These are phyloP conservation scores for Lagopus leucura DNA, from an alignment of 2,113 vertebrate species.

Conservation along the genomic window DNA sequence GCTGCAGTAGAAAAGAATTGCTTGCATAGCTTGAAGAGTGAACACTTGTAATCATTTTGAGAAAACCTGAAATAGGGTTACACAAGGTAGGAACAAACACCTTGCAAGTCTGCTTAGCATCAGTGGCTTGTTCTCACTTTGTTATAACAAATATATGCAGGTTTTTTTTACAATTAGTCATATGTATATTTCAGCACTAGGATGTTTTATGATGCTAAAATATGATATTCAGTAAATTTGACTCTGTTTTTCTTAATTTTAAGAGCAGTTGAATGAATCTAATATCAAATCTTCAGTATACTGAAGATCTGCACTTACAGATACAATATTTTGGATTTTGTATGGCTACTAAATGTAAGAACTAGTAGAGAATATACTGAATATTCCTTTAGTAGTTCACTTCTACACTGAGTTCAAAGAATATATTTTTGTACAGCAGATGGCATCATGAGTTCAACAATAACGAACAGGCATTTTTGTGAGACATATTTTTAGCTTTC, in stretches of 20 bases:
- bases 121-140: not conserved
- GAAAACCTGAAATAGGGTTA: not conserved
- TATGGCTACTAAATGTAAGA: not conserved
- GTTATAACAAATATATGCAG: not conserved
- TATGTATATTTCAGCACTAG: not conserved
- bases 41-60: not conserved
- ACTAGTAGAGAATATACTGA: not conserved
- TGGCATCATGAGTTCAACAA: slow-evolving; percentile 53
- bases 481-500: not conserved
- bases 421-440: slow-evolving; percentile 51
- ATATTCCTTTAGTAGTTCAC: not conserved
- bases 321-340: not conserved
- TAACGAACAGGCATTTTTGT: not conserved
- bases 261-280: not conserved
- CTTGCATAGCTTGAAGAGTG: not conserved
- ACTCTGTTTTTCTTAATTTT: not conserved
- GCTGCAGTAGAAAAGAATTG: not conserved
- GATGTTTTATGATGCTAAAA: not conserved
- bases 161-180: not conserved
- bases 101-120: not conserved
- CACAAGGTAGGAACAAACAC: not conserved
- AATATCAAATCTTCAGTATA: not conserved
- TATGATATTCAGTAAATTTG: not conserved
- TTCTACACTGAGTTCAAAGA: not conserved
- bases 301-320: not conserved